These are phyloP conservation scores for Bungarus multicinctus DNA, from an alignment of 2,113 vertebrate genomes.

Conservation along the genomic window DNA sequence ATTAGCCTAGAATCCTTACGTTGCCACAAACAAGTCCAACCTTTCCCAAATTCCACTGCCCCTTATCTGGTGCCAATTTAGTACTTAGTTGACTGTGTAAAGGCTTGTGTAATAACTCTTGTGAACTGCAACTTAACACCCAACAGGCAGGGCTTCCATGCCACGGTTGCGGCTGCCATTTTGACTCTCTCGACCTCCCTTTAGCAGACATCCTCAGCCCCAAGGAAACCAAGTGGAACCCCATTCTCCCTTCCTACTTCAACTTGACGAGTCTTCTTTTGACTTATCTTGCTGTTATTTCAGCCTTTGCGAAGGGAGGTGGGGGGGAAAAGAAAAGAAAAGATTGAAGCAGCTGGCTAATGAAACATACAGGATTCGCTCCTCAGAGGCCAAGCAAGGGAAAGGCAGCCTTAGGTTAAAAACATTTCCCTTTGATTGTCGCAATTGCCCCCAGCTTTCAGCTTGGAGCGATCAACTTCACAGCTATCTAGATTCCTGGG, in stretches of 20 bases:
- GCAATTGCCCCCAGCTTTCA: constrained; percentile 1
- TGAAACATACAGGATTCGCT: constrained; percentile 10
- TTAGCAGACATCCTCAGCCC: not conserved
- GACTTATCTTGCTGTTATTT: not conserved
- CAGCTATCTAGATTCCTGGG: not conserved
- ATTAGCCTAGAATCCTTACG: not conserved
- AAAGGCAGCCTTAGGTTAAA: constrained; percentile 24
- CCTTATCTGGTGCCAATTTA: not conserved
- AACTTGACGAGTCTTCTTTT: not conserved
- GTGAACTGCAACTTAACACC: not conserved
- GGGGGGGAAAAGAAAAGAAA: not conserved
- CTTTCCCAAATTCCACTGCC: not conserved
- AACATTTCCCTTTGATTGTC: constrained; percentile 19
- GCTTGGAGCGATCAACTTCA: constrained; percentile 19
- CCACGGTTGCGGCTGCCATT: not conserved
- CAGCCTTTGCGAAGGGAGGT: not conserved
- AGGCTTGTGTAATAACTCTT: not conserved
- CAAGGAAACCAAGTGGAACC: too few species aligned
- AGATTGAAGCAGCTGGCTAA: constrained; percentile 18
- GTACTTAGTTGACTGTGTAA: too few species aligned
- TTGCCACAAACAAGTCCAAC: not conserved
- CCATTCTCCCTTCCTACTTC: too few species aligned
- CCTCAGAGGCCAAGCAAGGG: not conserved
- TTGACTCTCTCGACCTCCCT: not conserved
- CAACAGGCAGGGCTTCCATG: not conserved